A percentile compares a stretch with the other conserved stretches of the same genome.
These are phyloP conservation scores for Whitmania pigra DNA, from an alignment of 1,140 invertebrate genomes.

Conservation along the genomic window DNA sequence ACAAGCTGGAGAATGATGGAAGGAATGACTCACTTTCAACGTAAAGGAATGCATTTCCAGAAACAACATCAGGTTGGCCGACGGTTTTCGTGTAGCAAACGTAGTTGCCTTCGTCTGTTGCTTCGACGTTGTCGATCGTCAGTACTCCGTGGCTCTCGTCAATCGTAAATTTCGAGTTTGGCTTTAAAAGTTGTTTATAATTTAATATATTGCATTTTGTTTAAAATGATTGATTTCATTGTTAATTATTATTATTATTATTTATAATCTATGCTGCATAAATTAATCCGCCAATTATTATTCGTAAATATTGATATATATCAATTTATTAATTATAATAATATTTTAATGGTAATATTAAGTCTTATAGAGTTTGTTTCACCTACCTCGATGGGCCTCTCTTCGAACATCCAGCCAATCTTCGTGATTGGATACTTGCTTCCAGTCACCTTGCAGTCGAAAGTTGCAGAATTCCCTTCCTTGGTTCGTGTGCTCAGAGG, in stretches of 20 bases:
- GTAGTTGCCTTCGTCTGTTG: slow-evolving; percentile 55
- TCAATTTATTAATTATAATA: too few species aligned
- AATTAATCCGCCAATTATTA: too few species aligned
- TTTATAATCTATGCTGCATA: too few species aligned
- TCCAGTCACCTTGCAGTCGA: slow-evolving; percentile 54
- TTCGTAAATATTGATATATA: too few species aligned
- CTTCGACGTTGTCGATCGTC: slow-evolving; percentile 48
- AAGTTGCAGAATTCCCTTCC: slow-evolving; percentile 52
- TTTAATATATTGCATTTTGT: too few species aligned
- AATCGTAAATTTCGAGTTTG: not conserved
- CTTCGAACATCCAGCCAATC: slow-evolving; percentile 61
- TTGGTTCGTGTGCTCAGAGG: slow-evolving; percentile 50
- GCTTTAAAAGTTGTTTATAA: too few species aligned
- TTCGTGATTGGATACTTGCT: slow-evolving; percentile 51
- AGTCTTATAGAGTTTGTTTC: not conserved
- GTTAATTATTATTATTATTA: too few species aligned
- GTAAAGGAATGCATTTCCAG: slow-evolving; percentile 48
- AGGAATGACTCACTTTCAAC: slow-evolving; percentile 48
- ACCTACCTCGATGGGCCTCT: slow-evolving; percentile 45
- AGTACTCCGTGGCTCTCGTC: slow-evolving; percentile 31
- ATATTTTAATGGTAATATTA: not conserved
- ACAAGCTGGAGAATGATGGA: not conserved
- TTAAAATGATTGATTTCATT: too few species aligned
- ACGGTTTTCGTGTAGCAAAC: slow-evolving; percentile 55
- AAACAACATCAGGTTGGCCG: slow-evolving; percentile 51